Conservation (phyloP, 2,888 invertebrate genomes). For the Hydropsyche betteni region DNA sequence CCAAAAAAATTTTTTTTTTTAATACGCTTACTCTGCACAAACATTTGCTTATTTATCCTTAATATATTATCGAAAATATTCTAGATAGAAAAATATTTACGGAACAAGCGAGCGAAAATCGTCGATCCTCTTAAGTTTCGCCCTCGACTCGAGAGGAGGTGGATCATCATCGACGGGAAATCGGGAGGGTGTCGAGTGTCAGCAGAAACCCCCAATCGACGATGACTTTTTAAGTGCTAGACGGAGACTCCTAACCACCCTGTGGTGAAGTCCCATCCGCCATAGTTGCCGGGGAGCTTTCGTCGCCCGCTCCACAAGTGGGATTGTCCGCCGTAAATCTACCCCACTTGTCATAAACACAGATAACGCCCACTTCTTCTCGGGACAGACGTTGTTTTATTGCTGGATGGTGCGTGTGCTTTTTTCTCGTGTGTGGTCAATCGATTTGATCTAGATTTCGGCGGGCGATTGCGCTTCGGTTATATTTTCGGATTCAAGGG, state of each 20-base stretch:
- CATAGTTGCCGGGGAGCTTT: background rate
- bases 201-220: slow-evolving; percentile 2
- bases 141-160: slow-evolving; percentile 3
- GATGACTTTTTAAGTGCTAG: background rate
- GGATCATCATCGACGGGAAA: slow-evolving; percentile 10
- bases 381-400: slow-evolving; percentile 26
- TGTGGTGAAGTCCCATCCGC: background rate
- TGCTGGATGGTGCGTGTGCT: background rate
- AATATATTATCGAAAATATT: no score
- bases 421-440: no score
- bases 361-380: slow-evolving; percentile 27
- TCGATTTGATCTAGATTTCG: no score
- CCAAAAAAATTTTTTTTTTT: no score
- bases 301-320: slow-evolving; percentile 17
- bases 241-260: background rate
- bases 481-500: no score
- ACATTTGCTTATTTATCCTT: no score
- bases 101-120: background rate
- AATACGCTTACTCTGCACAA: no score
- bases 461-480: no score
- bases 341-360: slow-evolving; percentile 32
- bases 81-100: no score
- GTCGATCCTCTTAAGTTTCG: background rate
- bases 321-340: slow-evolving; percentile 26
- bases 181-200: slow-evolving; percentile 29